A percentile compares a stretch with the other conserved stretches of the same genome.
Evolutionary conservation across 2,797 vertebrate genomes (phyloP).

Genomic region (Spatula clypeata): DNA sequence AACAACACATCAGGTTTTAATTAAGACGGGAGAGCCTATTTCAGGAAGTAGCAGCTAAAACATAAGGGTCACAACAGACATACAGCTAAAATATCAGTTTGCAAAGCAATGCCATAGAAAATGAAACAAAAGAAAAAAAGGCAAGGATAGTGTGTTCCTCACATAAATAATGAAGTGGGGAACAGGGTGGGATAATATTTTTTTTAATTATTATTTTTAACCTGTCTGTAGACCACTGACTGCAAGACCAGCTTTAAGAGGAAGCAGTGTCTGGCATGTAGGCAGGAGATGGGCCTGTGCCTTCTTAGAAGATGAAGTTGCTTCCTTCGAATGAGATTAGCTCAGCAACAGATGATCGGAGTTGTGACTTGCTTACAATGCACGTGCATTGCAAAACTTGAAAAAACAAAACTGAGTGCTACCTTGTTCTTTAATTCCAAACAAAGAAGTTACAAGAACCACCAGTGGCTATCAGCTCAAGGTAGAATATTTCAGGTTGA

Average conservation of each 20-base stretch:
- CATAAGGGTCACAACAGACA: background rate
- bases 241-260: background rate
- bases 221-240: background rate
- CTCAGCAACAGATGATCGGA: background rate
- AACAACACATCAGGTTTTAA: background rate
- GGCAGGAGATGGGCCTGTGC: background rate
- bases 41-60: background rate
- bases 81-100: background rate
- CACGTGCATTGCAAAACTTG: background rate
- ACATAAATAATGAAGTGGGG: background rate
- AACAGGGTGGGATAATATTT: background rate
- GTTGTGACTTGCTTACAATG: background rate
- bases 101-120: background rate
- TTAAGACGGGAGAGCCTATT: background rate
- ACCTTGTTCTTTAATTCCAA: background rate
- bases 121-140: background rate
- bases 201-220: background rate
- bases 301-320: background rate
- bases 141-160: background rate
- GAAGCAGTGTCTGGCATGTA: background rate
- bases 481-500: background rate
- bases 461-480: background rate
- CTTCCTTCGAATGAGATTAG: background rate
- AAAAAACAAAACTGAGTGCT: background rate
- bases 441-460: background rate